Evolutionary conservation across 1,140 invertebrate species (phyloP).

Genomic region (Neodiprion pinetum): DNA sequence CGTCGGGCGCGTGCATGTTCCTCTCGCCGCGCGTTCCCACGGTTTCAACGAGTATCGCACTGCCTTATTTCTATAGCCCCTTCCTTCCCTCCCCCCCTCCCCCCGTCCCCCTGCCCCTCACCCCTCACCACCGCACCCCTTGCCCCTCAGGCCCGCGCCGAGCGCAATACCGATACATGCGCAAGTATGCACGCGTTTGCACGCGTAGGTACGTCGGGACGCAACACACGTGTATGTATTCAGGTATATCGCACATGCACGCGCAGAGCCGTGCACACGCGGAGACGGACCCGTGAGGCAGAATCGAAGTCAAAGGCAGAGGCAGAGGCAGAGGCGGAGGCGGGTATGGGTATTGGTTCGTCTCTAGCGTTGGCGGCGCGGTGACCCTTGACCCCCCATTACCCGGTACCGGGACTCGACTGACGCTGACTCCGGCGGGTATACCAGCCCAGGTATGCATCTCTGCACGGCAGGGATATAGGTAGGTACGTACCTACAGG

Average conservation of each 20-base stretch:
- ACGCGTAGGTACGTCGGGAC: no score
- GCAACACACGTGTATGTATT: no score
- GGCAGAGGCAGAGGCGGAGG: no score
- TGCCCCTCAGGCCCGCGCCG: slow-evolving; percentile 22
- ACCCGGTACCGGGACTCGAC: slow-evolving; percentile 54
- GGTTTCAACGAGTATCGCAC: slow-evolving; percentile 57
- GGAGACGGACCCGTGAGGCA: no score
- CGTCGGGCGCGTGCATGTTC: slow-evolving; percentile 57
- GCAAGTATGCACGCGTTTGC: no score
- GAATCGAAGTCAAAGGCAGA: no score
- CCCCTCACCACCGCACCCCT: slow-evolving; percentile 25
- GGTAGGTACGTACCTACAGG: no score
- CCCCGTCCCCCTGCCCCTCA: slow-evolving; percentile 27
- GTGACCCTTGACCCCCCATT: slow-evolving; percentile 61
- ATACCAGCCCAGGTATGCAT: slow-evolving; percentile 43
- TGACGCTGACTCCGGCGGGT: slow-evolving; percentile 53
- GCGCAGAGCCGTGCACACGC: background rate
- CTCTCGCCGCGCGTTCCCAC: slow-evolving; percentile 57
- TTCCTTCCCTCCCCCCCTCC: slow-evolving; percentile 32
- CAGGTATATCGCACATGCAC: background rate
- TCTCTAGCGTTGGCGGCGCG: slow-evolving; percentile 54
- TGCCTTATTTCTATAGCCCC: slow-evolving; percentile 43
- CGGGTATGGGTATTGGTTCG: background rate
- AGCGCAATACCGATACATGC: no score
- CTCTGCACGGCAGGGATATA: background rate